Base-by-base conservation (phyloP, 2,888 invertebrate species). In the Yponomeuta malinellus region DNA sequence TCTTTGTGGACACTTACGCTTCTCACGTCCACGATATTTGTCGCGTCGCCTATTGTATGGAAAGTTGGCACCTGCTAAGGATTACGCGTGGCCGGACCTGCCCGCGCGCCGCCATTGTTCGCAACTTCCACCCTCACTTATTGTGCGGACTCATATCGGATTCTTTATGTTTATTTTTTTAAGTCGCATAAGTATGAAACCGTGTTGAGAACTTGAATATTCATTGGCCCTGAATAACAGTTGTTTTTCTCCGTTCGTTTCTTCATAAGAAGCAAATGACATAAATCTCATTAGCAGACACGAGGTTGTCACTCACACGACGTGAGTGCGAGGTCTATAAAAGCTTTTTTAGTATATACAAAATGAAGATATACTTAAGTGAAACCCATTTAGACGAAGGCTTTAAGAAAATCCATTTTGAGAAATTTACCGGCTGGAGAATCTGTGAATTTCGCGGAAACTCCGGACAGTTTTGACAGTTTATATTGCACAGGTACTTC, bases 51-150 rank as follows among this genome's bases (percentile, higher is more conserved):
- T 76, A 81, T 82, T 82, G 82, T 84, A 79, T 81, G 79, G 79
- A 81, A 84, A 82, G 79, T 78, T 81, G 79, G 83, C 80, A 88
- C 84, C 89, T 88, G 87, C 76, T 77, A 79, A 78, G 76, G 87
- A 85, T 89, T 88, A 89, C 48, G 59, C 48, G 68, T 29, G 52
- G 68, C 66, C 63, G 65, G 15, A 10, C 70, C 48, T 33, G 48
- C 68, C 71, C 48, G 29, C 64, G 66, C 63, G 3, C 66, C 64
- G 43, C 63, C 72, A 85, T 86, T 87, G 84, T 86, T 79, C 77
- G 76, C 72, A 76, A 83, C 78, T 81, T 77, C 76, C 75, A 43
- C 43, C 76, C 76, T 73, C 77, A 77, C 78, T 79, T 79, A 84
- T 85, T 87, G 82, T 86, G 76, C 72, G 74, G 77, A 75, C 76